Evolutionary conservation across 2,113 vertebrate genomes (phyloP), one percentile per base, ranked within the genome.

Genomic region (Bagarius yarrelli): DNA sequence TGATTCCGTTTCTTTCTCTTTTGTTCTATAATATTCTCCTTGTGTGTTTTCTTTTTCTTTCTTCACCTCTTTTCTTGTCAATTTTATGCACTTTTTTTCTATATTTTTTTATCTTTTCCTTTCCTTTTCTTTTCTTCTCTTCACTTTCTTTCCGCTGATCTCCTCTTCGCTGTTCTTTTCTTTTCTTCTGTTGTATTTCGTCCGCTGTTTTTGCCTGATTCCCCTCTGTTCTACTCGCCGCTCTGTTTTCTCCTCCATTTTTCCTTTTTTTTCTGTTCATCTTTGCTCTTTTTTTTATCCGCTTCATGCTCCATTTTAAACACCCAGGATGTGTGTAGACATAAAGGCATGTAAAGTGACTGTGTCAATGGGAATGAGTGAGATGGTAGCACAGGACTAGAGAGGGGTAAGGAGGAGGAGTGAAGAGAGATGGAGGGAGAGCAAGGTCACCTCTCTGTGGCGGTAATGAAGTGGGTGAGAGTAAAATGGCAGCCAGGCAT

Each of bases 391-490:
- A 30, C 40, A 25, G 15, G 40, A 55, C 27, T 36, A 16, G 16
- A n/a, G 50, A 69, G 52, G 30, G 67, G 66, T 56, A 30, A 87
- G 90, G 88, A 86, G 86, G 87, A 90, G 86, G 32, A 32, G 55
- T 6, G 70, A 44, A 55, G 59, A 78, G 76, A 81, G 83, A 88
- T 78, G 78, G 83, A 36, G 85, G 61, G 83, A 84, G 32, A 72
- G 71, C 85, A 89, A 88, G 88, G 88, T 83, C 85, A 87, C 80
- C 77, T 81, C 47, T 25, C 82, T 30, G 52, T 81, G 69, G 72
- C 71, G 80, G 78, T 91, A 89, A 92, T 90, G 86, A 91, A 90
- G 91, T 91, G 91, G 86, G 80, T 70, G 4, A 78, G 40, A 80
- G 57, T 21, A 40, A 72, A 69, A 86, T 61, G 86, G 83, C 82